Base-by-base conservation (phyloP, 2,888 invertebrate genomes). In the Caenorhabditis sp. region DNA sequence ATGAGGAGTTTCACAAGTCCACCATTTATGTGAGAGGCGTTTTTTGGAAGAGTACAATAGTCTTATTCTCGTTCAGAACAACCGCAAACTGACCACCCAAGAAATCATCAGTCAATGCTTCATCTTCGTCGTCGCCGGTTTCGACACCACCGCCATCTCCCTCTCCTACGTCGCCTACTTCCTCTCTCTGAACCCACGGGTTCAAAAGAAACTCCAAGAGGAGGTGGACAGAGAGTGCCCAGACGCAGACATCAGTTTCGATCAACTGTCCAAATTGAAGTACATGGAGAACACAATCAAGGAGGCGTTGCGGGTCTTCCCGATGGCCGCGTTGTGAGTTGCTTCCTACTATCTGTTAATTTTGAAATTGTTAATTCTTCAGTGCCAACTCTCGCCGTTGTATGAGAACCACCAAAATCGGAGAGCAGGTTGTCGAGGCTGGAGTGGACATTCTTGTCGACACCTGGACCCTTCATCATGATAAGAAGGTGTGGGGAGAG, bases 91-190 rank as follows among this genome's bases (percentile, higher is more conserved):
- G 22, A 85, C 86, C 4, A 69, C 59, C 2, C 77, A 81, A 12
- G 92, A 93, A 79, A 91, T 93, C 70, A 87, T 92, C 56, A 92
- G 91, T 22, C 92, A 93, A 74, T 90, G 92, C 10, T 92, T 93
- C 77, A 89, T 94, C 2, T 94, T 94, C 85, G 88, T 94, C 28
- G 85, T 94, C 64, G 94, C 93, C 22, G 94, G 94, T 0, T 94
- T 93, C 84, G 94, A 94, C 85, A 94, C 94, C 0, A 94, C 94
- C 0, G 93, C 93, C 16, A 93, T 93, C 2, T 92, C 93, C 3
- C 88, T 94, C 12, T 92, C 92, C 12, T 94, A 93, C 87, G 90
- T 93, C 8, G 91, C 93, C 76, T 93, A 93, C 84, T 92, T 93
- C 72, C 90, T 94, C 75, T 93, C 93, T 8, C 90, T 89, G 51